Base-by-base conservation (phyloP, 2,113 vertebrate genomes). In the Murina feae region DNA sequence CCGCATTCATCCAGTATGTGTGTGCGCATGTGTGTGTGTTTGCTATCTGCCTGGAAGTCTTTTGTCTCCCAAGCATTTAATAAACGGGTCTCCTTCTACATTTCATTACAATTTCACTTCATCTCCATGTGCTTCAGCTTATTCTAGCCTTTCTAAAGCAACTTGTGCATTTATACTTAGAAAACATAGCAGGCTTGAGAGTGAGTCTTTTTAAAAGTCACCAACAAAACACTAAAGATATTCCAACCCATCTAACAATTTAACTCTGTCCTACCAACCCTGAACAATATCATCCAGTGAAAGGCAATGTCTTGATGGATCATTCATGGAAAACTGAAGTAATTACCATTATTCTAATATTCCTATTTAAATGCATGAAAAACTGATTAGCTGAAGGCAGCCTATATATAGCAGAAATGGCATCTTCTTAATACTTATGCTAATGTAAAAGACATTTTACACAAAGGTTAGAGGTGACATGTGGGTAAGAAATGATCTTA, bases 351-450 rank as follows among this genome's bases (percentile, higher is more conserved):
- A 99, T 99, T 99, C 98, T 99, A 99, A 99, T 99, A 99, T 98
- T 99, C 98, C 98, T 99, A 99, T 99, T 99, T 99, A 99, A 99
- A 99, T 99, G 99, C 99, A 99, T 99, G 98, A 98, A 98, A 98
- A 98, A 98, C 98, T 98, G 97, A 99, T 99, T 98, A 99, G 98
- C 98, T 98, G 97, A 98, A 98, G 97, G 98, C 98, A 97, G 98
- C 98, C 97, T 98, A 98, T 98, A 98, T 98, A 97, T 96, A 98
- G 97, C 79, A 97, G 97, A 98, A 98, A 98, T 98, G 97, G 97
- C 98, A 98, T 97, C 97, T 98, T 97, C 97, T 98, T 98, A 98
- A 98, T 98, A 98, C 98, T 98, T 98, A 98, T 99, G 98, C 98
- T 98, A 98, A 99, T 98, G 91, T 93, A 93, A 98, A 97, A 98